phyloP scores from a whole-genome alignment of 2,113 vertebrate genomes.

The Ptilorrhoa leucosticta region DNA sequence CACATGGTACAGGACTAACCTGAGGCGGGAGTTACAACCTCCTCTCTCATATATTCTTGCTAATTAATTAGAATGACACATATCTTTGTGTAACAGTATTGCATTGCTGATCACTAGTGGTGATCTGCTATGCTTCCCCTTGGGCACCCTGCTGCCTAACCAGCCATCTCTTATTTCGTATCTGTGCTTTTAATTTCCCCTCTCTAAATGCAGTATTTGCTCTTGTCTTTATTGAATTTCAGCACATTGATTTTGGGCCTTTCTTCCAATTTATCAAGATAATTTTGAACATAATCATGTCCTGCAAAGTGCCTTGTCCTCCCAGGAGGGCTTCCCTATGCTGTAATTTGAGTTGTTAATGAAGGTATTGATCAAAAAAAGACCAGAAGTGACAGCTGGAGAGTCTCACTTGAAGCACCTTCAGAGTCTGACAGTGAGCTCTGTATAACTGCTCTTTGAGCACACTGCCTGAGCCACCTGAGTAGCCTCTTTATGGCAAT shows the following conservation, averaged over 20 bases:
- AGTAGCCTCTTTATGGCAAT: background rate
- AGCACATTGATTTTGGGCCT: constrained; percentile 13
- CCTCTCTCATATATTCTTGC: background rate
- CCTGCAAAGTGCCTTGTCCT: background rate
- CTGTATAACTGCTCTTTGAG: background rate
- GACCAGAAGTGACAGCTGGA: background rate
- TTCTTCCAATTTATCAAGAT: constrained; percentile 13
- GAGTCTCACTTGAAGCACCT: background rate
- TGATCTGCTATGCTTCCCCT: background rate
- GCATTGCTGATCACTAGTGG: background rate
- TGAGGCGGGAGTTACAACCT: background rate
- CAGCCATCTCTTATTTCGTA: background rate
- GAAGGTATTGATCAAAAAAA: constrained; percentile 26
- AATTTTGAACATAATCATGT: constrained; percentile 19
- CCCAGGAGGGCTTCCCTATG: background rate
- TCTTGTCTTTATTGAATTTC: constrained; percentile 11
- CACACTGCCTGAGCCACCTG: background rate
- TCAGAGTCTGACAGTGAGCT: background rate
- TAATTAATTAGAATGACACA: background rate
- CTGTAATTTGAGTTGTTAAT: constrained; percentile 28
- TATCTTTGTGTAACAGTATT: background rate
- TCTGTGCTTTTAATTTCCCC: background rate
- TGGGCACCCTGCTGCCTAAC: background rate
- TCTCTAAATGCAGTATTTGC: background rate
- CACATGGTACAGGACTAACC: background rate